Conservation (phyloP, 2,797 vertebrate species). For the Antrozous pallidus region DNA sequence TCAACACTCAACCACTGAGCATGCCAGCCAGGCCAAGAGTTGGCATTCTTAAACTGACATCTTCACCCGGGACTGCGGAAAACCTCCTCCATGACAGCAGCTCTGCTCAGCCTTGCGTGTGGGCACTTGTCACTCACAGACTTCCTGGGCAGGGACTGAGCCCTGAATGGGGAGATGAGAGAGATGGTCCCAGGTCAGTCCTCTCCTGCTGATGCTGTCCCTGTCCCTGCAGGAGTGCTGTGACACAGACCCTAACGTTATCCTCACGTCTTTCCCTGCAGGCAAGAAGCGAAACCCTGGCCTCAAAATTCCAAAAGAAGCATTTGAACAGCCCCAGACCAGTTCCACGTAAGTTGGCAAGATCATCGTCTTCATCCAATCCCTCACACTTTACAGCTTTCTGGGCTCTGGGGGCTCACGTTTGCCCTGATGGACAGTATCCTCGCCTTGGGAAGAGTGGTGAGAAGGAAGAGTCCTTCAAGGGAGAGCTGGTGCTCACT, state of each 20-base stretch:
- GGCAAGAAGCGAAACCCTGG: constrained; percentile 91
- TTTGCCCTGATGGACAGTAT: background rate
- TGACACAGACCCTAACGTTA: constrained; percentile 18
- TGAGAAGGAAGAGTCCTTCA: background rate
- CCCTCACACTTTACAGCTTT: background rate
- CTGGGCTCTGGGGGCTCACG: background rate
- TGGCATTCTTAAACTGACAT: background rate
- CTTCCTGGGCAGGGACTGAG: background rate
- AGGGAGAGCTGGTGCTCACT: background rate
- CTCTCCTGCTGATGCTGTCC: background rate
- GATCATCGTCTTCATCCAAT: background rate
- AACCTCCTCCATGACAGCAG: background rate
- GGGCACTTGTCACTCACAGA: background rate
- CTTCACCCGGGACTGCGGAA: background rate
- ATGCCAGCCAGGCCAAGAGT: too few relatives aligned
- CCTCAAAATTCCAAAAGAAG: constrained; percentile 93
- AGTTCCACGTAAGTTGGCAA: constrained; percentile 89
- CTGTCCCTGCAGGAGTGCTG: background rate
- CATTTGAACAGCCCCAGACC: constrained; percentile 91
- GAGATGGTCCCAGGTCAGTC: rapidly evolving
- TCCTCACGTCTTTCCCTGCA: constrained; percentile 74
- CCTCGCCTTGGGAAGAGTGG: background rate
- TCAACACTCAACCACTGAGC: too few relatives aligned
- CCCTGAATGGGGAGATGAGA: background rate
- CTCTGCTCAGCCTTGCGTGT: background rate